Evolutionary conservation across 2,113 vertebrate genomes (phyloP).

Genomic region (Chloebia gouldiae): DNA sequence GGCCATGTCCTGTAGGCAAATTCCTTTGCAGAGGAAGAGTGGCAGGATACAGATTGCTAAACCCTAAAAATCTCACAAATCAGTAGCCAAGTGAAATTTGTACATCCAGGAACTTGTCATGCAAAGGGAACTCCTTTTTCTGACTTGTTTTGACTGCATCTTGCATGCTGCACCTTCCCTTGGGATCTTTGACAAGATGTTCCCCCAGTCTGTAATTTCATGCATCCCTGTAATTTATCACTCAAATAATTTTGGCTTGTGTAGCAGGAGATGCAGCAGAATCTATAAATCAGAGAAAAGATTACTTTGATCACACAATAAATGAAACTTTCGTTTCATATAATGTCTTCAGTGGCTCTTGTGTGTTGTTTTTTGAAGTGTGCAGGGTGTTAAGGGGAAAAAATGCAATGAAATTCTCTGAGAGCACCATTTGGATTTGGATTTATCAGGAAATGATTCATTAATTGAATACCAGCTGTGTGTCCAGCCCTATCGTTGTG

Average conservation of each 20-base stretch:
- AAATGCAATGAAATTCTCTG: background rate
- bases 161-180: background rate
- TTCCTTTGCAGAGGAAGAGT: background rate
- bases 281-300: background rate
- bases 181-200: background rate
- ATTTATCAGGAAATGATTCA: background rate
- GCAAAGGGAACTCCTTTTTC: background rate
- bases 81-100: background rate
- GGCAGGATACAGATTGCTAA: background rate
- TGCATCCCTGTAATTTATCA: background rate
- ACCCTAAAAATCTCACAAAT: background rate
- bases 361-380: background rate
- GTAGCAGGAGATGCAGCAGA: background rate
- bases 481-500: background rate
- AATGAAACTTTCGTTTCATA: background rate
- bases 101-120: background rate
- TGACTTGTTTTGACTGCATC: background rate
- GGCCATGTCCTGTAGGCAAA: accelerated
- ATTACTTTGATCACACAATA: background rate
- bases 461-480: background rate
- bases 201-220: background rate
- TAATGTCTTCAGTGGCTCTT: background rate
- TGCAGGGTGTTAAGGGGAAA: background rate
- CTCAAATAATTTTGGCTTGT: background rate
- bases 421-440: background rate